A percentile compares a stretch with the other conserved stretches of the same genome.
Conservation (phyloP, 2,888 invertebrate species). For the Tetheella fluctuosa region DNA sequence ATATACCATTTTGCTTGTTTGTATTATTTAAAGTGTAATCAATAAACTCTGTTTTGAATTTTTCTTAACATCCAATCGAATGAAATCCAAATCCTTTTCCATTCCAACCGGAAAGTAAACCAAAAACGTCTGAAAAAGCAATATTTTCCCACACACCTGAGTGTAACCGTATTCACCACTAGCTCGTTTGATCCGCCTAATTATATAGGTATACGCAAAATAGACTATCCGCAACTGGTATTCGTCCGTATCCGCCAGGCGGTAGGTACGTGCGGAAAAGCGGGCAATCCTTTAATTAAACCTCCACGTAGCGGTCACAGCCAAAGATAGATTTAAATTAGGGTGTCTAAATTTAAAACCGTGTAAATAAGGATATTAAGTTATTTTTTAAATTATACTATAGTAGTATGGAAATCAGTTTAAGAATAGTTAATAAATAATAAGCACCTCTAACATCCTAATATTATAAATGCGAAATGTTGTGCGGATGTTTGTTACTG, state of each 20-base stretch:
- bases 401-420: too few relatives aligned
- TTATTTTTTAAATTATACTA: neutral
- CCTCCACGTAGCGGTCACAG: conserved; percentile 47
- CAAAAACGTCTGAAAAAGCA: conserved; percentile 48
- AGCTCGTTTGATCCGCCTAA: conserved; percentile 68
- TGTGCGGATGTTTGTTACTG: too few relatives aligned
- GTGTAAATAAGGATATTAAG: conserved; percentile 6
- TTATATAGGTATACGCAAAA: conserved; percentile 42
- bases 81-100: neutral
- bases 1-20: too few relatives aligned
- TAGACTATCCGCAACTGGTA: conserved; percentile 32
- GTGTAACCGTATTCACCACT: conserved; percentile 51
- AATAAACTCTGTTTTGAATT: neutral
- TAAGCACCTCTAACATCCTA: too few relatives aligned
- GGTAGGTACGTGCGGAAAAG: conserved; percentile 53
- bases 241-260: conserved; percentile 17
- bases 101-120: conserved; percentile 14
- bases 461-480: too few relatives aligned
- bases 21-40: too few relatives aligned
- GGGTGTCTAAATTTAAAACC: conserved; percentile 24
- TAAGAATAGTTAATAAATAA: too few relatives aligned
- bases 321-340: conserved; percentile 43
- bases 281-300: conserved; percentile 72
- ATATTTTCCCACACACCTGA: conserved; percentile 57
- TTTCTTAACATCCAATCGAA: conserved; percentile 10